These are phyloP conservation scores for Vanessa atalanta DNA, from an alignment of 1,140 invertebrate genomes.

Conservation along the genomic window DNA sequence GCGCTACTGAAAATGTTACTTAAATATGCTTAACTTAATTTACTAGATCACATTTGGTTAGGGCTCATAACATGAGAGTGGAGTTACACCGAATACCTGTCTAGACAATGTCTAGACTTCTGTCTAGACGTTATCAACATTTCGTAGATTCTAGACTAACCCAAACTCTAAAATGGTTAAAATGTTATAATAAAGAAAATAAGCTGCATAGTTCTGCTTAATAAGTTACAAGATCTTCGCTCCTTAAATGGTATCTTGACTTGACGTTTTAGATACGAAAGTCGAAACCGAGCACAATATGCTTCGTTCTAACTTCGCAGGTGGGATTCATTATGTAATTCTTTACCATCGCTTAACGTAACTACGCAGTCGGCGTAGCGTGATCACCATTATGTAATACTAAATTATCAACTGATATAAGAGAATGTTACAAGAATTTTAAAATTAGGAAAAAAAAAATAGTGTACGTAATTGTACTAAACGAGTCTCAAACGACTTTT, in stretches of 20 bases:
- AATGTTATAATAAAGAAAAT: constrained; percentile 37
- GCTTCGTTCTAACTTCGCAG: constrained; percentile 36
- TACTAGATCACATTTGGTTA: constrained; percentile 53
- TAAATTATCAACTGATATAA: constrained; percentile 16
- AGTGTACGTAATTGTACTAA: not conserved
- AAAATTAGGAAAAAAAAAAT: constrained; percentile 6
- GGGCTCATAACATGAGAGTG: constrained; percentile 62
- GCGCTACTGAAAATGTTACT: constrained; percentile 15
- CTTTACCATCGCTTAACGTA: constrained; percentile 32
- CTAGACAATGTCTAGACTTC: constrained; percentile 76
- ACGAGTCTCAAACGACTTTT: not conserved
- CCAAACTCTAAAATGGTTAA: constrained; percentile 41
- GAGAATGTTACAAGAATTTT: constrained; percentile 11
- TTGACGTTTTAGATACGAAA: constrained; percentile 31
- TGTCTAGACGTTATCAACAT: constrained; percentile 74
- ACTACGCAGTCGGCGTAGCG: constrained; percentile 34
- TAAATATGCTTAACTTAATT: constrained; percentile 19
- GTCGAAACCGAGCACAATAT: constrained; percentile 34
- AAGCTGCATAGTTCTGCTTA: constrained; percentile 22
- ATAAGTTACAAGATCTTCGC: constrained; percentile 16
- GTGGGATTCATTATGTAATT: constrained; percentile 40
- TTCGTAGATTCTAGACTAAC: constrained; percentile 65
- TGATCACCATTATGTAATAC: constrained; percentile 37
- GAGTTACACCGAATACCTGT: constrained; percentile 74
- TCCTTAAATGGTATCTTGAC: constrained; percentile 3